Conservation (phyloP, 2,888 invertebrate genomes). For the Spicauda simplicius region DNA sequence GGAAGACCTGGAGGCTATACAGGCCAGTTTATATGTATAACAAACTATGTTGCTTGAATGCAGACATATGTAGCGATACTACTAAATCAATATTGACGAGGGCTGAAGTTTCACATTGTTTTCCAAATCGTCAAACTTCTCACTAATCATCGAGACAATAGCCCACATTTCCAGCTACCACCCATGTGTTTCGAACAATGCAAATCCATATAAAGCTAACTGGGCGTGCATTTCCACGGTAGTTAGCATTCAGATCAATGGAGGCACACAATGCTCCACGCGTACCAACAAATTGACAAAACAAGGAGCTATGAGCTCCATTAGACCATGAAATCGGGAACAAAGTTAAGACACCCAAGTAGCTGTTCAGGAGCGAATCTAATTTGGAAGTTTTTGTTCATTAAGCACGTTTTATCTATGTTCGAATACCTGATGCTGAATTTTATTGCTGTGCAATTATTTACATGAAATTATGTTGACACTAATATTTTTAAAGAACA, state of each 20-base stretch:
- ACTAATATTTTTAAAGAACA: too few species aligned
- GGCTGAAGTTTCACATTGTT: not conserved
- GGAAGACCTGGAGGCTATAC: too few species aligned
- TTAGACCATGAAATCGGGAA: constrained; percentile 69
- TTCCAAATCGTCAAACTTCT: not conserved
- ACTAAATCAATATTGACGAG: not conserved
- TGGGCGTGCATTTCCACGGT: constrained; percentile 23
- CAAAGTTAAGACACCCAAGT: constrained; percentile 69
- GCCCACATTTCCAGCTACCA: constrained; percentile 8
- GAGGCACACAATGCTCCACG: constrained; percentile 18
- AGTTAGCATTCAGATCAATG: constrained; percentile 26
- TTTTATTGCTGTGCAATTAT: too few species aligned
- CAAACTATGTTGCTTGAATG: not conserved
- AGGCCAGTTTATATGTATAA: too few species aligned
- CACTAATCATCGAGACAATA: constrained; percentile 17
- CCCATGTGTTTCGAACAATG: constrained; percentile 33
- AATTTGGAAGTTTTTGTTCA: constrained; percentile 40
- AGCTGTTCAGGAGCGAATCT: constrained; percentile 43
- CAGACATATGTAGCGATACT: not conserved
- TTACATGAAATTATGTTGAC: too few species aligned
- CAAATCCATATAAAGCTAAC: constrained; percentile 18
- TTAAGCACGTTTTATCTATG: constrained; percentile 9
- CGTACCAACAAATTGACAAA: constrained; percentile 40
- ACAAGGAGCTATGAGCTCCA: constrained; percentile 41
- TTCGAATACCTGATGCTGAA: not conserved